A percentile compares a stretch with the other conserved stretches of the same genome.
These are phyloP conservation scores for Drymodes brunneopygia DNA, from an alignment of 2,113 vertebrate genomes.

Conservation along the genomic window DNA sequence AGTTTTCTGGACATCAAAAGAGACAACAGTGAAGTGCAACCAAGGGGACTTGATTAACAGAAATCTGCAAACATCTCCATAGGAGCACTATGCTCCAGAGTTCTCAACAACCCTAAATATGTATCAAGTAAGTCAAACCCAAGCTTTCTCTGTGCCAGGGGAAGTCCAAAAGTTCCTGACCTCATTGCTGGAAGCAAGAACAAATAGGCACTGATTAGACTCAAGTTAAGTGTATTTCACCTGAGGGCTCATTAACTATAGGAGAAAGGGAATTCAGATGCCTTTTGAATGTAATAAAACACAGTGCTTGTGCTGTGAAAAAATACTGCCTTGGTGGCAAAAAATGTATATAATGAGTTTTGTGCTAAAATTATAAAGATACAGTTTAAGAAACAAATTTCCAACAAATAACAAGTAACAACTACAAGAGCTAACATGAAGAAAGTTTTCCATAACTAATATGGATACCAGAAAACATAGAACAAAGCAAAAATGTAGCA, in stretches of 20 bases:
- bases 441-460: not conserved
- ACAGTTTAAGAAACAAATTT: slow-evolving; percentile 33
- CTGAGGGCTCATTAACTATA: slow-evolving; percentile 60
- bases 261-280: slow-evolving; percentile 54
- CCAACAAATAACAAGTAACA: slow-evolving; percentile 14
- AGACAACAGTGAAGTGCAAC: not conserved
- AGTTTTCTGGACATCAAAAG: slow-evolving; percentile 56
- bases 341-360: slow-evolving; percentile 54
- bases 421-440: not conserved
- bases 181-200: slow-evolving; percentile 60
- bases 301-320: slow-evolving; percentile 41
- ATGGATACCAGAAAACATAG: not conserved
- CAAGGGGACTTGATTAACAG: slow-evolving; percentile 43
- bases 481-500: not conserved
- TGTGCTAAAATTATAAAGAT: slow-evolving; percentile 30
- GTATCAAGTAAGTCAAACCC: slow-evolving; percentile 28
- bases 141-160: slow-evolving; percentile 24
- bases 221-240: slow-evolving; percentile 52
- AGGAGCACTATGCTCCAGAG: slow-evolving; percentile 46
- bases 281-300: slow-evolving; percentile 50
- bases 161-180: slow-evolving; percentile 61
- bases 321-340: slow-evolving; percentile 60
- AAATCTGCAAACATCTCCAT: slow-evolving; percentile 42
- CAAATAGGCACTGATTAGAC: slow-evolving; percentile 64
- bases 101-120: slow-evolving; percentile 41